Base-by-base conservation (phyloP, 1,140 invertebrate genomes). In the Holotrichia oblita region DNA sequence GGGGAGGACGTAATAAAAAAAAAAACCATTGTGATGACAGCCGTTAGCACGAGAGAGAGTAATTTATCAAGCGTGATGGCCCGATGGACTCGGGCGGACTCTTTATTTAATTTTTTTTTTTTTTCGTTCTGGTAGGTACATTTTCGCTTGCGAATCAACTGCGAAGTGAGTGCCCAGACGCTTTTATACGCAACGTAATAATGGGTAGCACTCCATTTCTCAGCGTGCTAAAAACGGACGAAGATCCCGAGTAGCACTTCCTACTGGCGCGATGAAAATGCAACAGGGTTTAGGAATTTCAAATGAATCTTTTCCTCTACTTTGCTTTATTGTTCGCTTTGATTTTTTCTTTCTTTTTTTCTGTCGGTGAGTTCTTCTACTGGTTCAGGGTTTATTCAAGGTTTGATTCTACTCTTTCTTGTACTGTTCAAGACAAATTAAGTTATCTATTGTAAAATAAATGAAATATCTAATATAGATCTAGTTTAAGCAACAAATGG, bases 231-330 rank as follows among this genome's bases (percentile, higher is more conserved):
- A n/a, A n/a, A n/a, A n/a, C n/a, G n/a, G 48, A 34, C 27, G 48
- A 55, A 55, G 14, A 17, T 17, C 14, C 14, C 14, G n/a, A 17
- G n/a, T n/a, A 17, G 17, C 1, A 55, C n/a, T 55, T 14, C 48
- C n/a, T 17, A 14, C 42, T 44, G 42, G 8, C 14, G n/a, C 14
- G 48, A 55, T 55, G 48, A 55, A 55, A 55, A 55, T 55, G n/a
- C 48, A 55, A 55, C 44, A 48, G n/a, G 14, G n/a, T 55, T 55
- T 55, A n/a, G 48, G 48, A 55, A 55, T 55, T 55, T 55, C 48
- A 55, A 55, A 55, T 55, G 48, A 55, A 55, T 55, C 48, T 55
- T 17, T 55, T 55, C 48, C n/a, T 10, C 3, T 55, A 55, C 48
- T 55, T 55, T n/a, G 7, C 48, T 17, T 7, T n/a, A 55, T 55